Conservation (phyloP, 2,113 vertebrate genomes). For the Oxygymnocypris stewartii region DNA sequence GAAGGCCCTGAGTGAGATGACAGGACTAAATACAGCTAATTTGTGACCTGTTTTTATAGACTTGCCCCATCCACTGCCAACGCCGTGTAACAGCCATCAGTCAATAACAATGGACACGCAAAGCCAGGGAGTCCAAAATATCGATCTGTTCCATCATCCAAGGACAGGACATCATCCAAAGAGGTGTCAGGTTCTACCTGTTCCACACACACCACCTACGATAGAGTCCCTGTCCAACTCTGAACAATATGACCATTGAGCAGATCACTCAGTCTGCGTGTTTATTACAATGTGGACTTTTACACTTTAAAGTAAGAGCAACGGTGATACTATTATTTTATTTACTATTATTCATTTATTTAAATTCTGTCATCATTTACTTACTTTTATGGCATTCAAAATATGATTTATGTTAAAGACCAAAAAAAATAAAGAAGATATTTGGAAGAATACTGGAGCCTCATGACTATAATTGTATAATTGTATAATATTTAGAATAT, state of each 20-base stretch:
- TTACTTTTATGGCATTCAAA: not conserved
- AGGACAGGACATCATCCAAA: constrained; percentile 59
- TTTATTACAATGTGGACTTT: not conserved
- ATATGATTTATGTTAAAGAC: not conserved
- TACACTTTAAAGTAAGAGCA: not conserved
- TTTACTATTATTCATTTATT: too few relatives aligned
- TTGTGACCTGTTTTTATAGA: not conserved
- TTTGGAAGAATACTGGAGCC: not conserved
- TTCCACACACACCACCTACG: constrained; percentile 43
- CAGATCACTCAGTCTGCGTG: not conserved
- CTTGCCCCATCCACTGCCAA: not conserved
- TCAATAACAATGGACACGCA: constrained; percentile 47
- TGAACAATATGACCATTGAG: not conserved
- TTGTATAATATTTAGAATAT: too few relatives aligned
- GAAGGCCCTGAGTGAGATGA: not conserved
- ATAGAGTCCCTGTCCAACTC: not conserved
- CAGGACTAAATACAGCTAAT: not conserved
- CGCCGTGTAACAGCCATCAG: not conserved
- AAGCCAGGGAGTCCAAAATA: constrained; percentile 55
- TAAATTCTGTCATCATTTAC: not conserved
- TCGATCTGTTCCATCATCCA: constrained; percentile 63
- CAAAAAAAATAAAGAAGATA: not conserved
- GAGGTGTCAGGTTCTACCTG: constrained; percentile 65
- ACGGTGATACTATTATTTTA: too few relatives aligned
- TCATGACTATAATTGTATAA: not conserved